phyloP scores from a whole-genome alignment of 1,140 invertebrate species.

The Aradophagus sp. region DNA sequence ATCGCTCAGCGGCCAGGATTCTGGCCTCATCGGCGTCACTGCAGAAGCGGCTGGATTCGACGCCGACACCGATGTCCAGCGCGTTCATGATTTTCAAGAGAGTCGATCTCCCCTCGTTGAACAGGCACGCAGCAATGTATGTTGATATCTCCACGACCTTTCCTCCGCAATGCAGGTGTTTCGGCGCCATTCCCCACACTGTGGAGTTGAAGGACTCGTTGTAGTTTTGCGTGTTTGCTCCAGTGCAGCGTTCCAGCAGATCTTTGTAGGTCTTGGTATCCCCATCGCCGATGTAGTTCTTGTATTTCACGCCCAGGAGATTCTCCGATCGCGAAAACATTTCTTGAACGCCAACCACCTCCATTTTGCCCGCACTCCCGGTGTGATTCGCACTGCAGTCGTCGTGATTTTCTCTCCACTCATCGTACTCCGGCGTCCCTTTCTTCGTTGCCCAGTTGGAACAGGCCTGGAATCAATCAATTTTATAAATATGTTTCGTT shows the following conservation, averaged over 20 bases:
- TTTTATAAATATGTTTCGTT: too few relatives aligned
- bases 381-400: too few relatives aligned
- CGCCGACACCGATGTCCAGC: not conserved
- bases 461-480: too few relatives aligned
- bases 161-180: conserved; percentile 10
- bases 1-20: conserved; percentile 13
- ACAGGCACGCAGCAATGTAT: conserved; percentile 10
- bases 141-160: not conserved
- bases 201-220: conserved; percentile 21
- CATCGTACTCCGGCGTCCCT: too few relatives aligned
- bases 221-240: conserved; percentile 17
- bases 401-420: too few relatives aligned
- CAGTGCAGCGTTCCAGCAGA: conserved; percentile 15
- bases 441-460: too few relatives aligned
- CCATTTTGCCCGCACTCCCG: too few relatives aligned
- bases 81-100: conserved; percentile 14
- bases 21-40: not conserved
- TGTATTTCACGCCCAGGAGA: too few relatives aligned
- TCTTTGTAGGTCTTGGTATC: too few relatives aligned
- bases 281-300: too few relatives aligned
- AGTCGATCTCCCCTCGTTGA: conserved; percentile 16
- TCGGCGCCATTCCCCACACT: conserved; percentile 18
- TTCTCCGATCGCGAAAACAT: too few relatives aligned
- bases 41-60: not conserved
- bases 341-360: too few relatives aligned